A percentile compares a stretch with the other conserved stretches of the same genome.
Evolutionary conservation across 2,113 vertebrate species (phyloP).

Genomic region (Chunga burmeisteri): DNA sequence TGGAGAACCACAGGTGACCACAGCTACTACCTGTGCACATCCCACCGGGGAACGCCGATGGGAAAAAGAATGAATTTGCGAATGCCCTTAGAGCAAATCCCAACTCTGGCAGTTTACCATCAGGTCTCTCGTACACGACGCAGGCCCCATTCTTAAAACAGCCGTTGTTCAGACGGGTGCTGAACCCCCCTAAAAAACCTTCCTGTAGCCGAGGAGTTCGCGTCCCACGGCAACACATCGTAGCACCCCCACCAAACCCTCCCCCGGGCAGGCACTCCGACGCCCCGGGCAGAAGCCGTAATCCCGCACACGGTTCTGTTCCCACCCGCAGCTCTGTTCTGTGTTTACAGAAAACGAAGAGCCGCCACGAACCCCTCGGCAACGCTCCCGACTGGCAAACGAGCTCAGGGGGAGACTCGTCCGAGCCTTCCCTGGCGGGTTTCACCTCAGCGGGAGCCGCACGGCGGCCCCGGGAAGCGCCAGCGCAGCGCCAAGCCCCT

Average conservation of each 20-base stretch:
- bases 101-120: background rate
- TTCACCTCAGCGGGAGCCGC: background rate
- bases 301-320: rapidly evolving
- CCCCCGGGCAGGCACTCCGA: too few relatives aligned
- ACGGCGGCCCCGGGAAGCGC: rapidly evolving
- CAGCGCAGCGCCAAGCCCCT: rapidly evolving
- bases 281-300: background rate
- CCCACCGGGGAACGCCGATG: too few relatives aligned
- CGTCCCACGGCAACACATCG: rapidly evolving
- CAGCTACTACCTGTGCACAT: rapidly evolving
- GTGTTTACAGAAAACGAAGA: background rate
- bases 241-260: background rate
- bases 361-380: background rate
- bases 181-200: rapidly evolving
- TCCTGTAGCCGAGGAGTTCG: background rate
- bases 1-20: background rate
- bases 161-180: rapidly evolving
- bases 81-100: rapidly evolving
- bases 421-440: background rate
- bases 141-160: background rate
- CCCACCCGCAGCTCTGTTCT: background rate
- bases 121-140: rapidly evolving
- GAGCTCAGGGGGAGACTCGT: background rate
- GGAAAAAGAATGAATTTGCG: rapidly evolving
- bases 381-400: rapidly evolving